Base-by-base conservation (phyloP, 2,888 invertebrate species). In the Heliconius ethilla region DNA sequence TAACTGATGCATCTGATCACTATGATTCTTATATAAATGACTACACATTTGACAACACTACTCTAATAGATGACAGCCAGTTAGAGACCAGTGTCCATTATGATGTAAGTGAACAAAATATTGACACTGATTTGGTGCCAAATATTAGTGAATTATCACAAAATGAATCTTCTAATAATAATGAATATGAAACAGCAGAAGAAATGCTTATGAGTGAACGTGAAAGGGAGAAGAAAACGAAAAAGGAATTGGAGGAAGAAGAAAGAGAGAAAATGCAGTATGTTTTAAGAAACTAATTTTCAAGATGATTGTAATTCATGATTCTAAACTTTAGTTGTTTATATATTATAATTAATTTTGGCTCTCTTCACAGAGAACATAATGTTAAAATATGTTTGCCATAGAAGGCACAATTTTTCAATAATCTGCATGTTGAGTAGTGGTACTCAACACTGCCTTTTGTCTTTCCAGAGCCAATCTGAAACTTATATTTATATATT, bases 201-300 rank as follows among this genome's bases (percentile, higher is more conserved):
- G 93, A 94, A 81, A 89, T 91, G 86, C 82, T 91, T 22, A 90
- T 94, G 87, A 94, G 89, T 89, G 94, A 95, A 79, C 95, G 95
- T 79, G 96, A 96, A 86, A 96, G 96, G 85, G 97, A 97, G 86
- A 95, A 95, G 75, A 97, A 96, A 90, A 96, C 96, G 85, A 97
- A 97, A 91, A 97, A 96, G 81, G 98, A 98, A 90, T 88, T 98
- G 15, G 98, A 99, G 89, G 98, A 99, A 89, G 99, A 99, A 87
- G 99, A 99, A 89, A 93, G 99, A 80, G 98, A 99, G 88, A 98
- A 98, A 90, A 99, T 99, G 99, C 98, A 98, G 98, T 98, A 94
- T 94, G 96, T 79, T 66, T 65, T 59, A 27, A 22, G 33, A 70
- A 51, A 25, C 10, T 66, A 55, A 22, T 75, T 78, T 80, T 25